Conservation (phyloP, 2,888 invertebrate genomes). For the Ectobius pallidus region DNA sequence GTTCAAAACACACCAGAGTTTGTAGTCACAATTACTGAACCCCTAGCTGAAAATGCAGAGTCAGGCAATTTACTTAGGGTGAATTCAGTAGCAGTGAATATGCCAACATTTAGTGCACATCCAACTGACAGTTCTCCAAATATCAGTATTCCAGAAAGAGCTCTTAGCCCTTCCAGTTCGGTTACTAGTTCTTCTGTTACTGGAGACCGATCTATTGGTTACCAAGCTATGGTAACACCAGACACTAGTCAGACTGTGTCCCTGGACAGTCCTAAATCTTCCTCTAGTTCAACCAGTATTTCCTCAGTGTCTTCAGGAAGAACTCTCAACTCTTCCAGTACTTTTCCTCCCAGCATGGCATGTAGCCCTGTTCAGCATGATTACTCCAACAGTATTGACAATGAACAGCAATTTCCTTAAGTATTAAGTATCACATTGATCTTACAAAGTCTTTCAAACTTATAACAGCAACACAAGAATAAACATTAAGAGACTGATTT, state of each 20-base stretch:
- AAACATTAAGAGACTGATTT: too few species aligned
- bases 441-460: too few species aligned
- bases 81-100: too few species aligned
- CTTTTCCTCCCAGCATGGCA: background rate
- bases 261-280: background rate
- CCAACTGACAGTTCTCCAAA: too few species aligned
- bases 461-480: too few species aligned
- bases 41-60: too few species aligned
- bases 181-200: background rate
- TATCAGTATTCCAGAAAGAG: background rate
- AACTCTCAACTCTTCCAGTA: constrained; percentile 9
- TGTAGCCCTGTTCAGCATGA: constrained; percentile 2
- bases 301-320: background rate
- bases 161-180: background rate
- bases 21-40: background rate
- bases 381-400: background rate
- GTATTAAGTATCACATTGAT: too few species aligned
- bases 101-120: too few species aligned
- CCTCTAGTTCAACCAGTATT: background rate
- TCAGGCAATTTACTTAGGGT: too few species aligned
- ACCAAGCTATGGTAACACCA: background rate
- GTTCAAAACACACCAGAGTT: background rate
- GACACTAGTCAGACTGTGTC: constrained; percentile 1
- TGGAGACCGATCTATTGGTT: background rate
- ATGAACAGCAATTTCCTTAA: too few species aligned